Base-by-base conservation (phyloP, 2,797 vertebrate genomes). In the Tapera naevia region DNA sequence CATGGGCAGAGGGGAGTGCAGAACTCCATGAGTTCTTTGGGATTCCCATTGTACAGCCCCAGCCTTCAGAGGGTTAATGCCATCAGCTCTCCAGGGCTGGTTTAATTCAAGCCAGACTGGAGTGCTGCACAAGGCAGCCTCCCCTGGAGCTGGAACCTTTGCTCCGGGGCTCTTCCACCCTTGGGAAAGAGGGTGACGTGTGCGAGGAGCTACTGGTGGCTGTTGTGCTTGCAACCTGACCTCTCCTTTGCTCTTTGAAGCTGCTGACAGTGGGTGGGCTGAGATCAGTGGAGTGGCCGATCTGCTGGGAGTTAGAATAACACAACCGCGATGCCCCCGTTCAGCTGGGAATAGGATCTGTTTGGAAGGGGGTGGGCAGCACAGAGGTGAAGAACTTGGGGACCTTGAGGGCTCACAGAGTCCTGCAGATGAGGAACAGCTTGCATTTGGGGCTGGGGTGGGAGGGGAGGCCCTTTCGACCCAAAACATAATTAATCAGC, bases 241-340 rank as follows among this genome's bases (percentile, higher is more conserved):
- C 95, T 80, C 92, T 70, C 8, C 79, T 39, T 23, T 10, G 79
- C 76, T 87, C 94, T 94, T 94, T 93, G 95, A 85, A 95, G 91
- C 87, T 54, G 70, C 89, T 92, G 93, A 72, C 83, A 19, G 93
- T 94, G 95, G 97, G 96, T 97, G 97, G 97, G 94, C 95, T 33
- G 67, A 75, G 94, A 78, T 74, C 91, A 73, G 91, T 17, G 37
- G n/a, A 65, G 91, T 24, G 82, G 83, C 93, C 73, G 79, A 64
- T 79, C 64, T 3, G 39, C 67, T 39, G 56, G 41, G 64, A 88
- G 90, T 66, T 84, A 43, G 69, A 79, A 87, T 62, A 93, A 89
- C 90, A 75, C 54, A 16, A n/a, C 90, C 6, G 2, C 18, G 1
- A 1, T 89, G 88, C 93, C 92, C 92, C 76, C 0, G 70, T 32